These are phyloP conservation scores for Drosophila nigrodunni DNA, from an alignment of 1,140 invertebrate genomes.

Conservation along the genomic window DNA sequence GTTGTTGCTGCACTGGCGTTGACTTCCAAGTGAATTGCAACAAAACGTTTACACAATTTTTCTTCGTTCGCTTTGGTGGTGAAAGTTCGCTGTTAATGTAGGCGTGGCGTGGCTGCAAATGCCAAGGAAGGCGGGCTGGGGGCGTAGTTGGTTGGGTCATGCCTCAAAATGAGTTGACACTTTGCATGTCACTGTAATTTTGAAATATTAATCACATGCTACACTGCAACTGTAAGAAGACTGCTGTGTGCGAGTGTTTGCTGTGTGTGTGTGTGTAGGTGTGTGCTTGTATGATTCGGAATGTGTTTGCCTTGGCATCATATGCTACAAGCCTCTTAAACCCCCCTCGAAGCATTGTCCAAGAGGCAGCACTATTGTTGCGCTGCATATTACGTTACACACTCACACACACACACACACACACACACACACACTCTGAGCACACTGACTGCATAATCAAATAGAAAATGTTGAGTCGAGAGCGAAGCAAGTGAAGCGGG, in stretches of 20 bases:
- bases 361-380: conserved; percentile 64
- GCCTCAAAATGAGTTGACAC: conserved; percentile 78
- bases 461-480: conserved; percentile 66
- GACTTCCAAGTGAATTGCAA: conserved; percentile 66
- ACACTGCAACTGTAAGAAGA: conserved; percentile 46
- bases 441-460: conserved; percentile 73
- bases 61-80: conserved; percentile 57
- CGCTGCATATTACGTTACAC: conserved; percentile 72
- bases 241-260: background rate
- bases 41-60: conserved; percentile 79
- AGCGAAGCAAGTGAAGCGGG: conserved; percentile 2
- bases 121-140: conserved; percentile 23
- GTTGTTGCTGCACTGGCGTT: conserved; percentile 1
- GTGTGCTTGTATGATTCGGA: conserved; percentile 27
- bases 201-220: conserved; percentile 81
- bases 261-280: background rate
- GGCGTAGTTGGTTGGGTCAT: conserved; percentile 13
- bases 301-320: conserved; percentile 69
- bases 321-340: conserved; percentile 12
- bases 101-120: conserved; percentile 39
- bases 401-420: conserved; percentile 39
- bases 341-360: background rate
- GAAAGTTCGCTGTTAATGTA: conserved; percentile 42
- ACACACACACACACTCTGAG: conserved; percentile 34
- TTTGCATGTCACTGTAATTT: conserved; percentile 82